Percentiles rank a stretch among this genome's conserved stretches.
These are phyloP conservation scores for Struthidea cinerea DNA, from an alignment of 2,113 vertebrate species.

Conservation along the genomic window DNA sequence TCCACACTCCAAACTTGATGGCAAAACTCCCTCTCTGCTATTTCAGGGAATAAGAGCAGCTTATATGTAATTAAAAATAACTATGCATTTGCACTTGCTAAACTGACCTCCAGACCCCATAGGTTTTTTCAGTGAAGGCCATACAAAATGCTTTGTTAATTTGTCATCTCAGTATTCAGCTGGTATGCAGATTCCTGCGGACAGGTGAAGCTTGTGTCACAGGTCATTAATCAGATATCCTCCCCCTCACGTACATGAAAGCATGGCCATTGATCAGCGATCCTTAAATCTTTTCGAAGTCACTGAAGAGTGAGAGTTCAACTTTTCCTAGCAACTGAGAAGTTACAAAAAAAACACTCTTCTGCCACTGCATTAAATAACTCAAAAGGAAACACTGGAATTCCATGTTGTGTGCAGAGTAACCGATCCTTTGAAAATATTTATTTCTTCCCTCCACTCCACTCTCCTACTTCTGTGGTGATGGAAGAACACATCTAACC, in stretches of 20 bases:
- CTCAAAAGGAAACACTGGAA: not conserved
- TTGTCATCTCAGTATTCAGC: not conserved
- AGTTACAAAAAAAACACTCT: not conserved
- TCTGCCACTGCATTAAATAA: not conserved
- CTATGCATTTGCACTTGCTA: not conserved
- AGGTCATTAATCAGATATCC: not conserved
- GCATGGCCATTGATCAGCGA: not conserved
- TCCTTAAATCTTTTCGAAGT: not conserved
- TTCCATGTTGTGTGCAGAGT: not conserved
- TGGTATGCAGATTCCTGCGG: not conserved
- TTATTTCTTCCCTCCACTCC: not conserved
- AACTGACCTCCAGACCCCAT: not conserved
- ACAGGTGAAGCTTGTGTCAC: not conserved
- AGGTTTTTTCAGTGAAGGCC: not conserved
- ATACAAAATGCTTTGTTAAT: not conserved
- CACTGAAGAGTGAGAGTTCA: not conserved
- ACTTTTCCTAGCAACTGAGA: not conserved
- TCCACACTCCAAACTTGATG: constrained; percentile 18
- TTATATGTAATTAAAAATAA: constrained; percentile 47
- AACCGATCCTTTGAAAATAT: not conserved
- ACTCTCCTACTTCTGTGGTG: not conserved
- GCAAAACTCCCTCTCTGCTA: not conserved
- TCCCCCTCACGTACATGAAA: not conserved
- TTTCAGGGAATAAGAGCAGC: constrained; percentile 22
- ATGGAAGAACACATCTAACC: not conserved